These are phyloP conservation scores for Capromys pilorides DNA, from an alignment of 2,797 vertebrate genomes.

Conservation along the genomic window DNA sequence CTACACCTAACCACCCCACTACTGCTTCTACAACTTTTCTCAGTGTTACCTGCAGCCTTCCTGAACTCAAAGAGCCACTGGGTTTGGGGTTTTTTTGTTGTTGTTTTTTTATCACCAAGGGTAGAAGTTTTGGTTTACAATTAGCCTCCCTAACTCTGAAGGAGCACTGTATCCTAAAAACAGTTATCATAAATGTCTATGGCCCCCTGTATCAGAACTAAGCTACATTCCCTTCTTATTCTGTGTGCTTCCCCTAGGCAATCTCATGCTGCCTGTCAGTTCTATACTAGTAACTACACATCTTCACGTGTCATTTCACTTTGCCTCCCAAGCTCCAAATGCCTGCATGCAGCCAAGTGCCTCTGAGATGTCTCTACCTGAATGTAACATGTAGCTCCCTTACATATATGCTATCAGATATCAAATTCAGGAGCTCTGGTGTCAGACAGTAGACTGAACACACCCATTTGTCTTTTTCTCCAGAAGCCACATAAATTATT, in stretches of 20 bases:
- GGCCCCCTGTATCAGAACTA: background rate
- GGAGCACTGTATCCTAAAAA: background rate
- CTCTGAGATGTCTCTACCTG: background rate
- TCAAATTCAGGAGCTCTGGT: background rate
- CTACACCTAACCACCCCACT: background rate
- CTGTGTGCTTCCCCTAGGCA: background rate
- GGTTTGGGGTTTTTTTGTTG: background rate
- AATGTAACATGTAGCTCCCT: background rate
- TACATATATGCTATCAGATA: too few species aligned
- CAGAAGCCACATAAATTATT: conserved; percentile 23
- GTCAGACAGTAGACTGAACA: background rate
- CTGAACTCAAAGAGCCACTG: background rate
- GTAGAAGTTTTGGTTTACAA: background rate
- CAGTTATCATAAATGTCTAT: background rate
- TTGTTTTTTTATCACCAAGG: background rate
- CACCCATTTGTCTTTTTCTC: background rate
- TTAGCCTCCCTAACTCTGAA: background rate
- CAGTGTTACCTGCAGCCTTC: background rate
- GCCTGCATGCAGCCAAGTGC: background rate
- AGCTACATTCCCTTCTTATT: background rate
- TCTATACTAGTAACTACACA: background rate
- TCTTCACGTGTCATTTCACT: conserved; percentile 10
- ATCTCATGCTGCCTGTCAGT: background rate
- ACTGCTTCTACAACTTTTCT: background rate
- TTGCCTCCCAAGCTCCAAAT: conserved; percentile 11